Conservation (phyloP, 2,113 vertebrate genomes). For the Furnarius figulus region DNA sequence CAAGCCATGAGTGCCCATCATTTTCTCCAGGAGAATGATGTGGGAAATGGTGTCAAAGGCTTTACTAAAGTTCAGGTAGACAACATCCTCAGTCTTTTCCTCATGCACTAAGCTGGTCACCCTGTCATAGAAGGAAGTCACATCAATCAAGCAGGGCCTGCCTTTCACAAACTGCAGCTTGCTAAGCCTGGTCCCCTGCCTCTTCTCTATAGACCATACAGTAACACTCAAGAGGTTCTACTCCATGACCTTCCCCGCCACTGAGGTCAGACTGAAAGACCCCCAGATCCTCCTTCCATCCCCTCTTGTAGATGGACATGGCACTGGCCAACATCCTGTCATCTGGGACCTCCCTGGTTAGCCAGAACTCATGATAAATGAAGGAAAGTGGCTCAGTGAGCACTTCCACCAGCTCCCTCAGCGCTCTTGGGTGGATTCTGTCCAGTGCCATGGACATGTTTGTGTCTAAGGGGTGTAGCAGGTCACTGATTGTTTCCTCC, state of each 20-base stretch:
- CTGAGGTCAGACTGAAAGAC: too few species aligned
- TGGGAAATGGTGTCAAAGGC: too few species aligned
- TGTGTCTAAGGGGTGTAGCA: background rate
- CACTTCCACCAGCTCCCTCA: background rate
- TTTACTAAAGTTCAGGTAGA: too few species aligned
- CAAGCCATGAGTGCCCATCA: too few species aligned
- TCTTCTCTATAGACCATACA: background rate
- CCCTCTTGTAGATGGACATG: background rate
- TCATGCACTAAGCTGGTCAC: background rate
- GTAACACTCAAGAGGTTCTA: too few species aligned
- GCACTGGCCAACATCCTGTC: background rate
- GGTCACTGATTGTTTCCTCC: background rate
- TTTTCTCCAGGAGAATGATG: too few species aligned
- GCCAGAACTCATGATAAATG: background rate
- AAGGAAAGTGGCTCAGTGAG: background rate
- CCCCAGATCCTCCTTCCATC: background rate
- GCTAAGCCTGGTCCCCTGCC: background rate
- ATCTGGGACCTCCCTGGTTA: background rate
- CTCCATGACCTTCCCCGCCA: background rate
- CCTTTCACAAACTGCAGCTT: background rate
- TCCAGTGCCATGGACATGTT: background rate
- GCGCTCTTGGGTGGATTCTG: background rate
- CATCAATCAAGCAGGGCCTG: background rate
- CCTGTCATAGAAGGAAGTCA: background rate
- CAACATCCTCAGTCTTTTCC: background rate